Percentiles rank a stretch among this genome's conserved stretches.
Evolutionary conservation across 1,140 invertebrate genomes (phyloP).

Genomic region (Bilobella aurantiaca): DNA sequence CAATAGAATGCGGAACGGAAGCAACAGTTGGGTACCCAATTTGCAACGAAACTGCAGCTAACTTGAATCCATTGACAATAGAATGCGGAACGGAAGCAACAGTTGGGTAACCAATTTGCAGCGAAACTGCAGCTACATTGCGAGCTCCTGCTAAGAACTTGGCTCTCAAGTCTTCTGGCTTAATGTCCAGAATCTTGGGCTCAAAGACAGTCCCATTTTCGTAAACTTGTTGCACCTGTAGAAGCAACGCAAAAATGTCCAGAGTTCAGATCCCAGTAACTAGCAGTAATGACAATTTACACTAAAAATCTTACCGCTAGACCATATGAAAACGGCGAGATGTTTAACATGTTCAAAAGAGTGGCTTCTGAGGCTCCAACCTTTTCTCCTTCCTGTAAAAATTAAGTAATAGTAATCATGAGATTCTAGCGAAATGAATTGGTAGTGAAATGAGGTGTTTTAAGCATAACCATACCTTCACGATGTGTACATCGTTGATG

Average conservation of each 20-base stretch:
- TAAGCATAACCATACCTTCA: slow-evolving; percentile 32
- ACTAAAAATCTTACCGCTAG: slow-evolving; percentile 71
- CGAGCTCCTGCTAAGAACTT: slow-evolving; percentile 59
- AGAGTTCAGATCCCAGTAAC: neutral
- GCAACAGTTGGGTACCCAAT: slow-evolving; percentile 94
- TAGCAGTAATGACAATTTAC: too few relatives aligned
- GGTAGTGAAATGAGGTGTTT: too few relatives aligned
- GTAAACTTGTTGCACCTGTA: slow-evolving; percentile 73
- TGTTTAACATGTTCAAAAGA: slow-evolving; percentile 98
- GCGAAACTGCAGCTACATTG: slow-evolving; percentile 86
- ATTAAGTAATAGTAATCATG: neutral
- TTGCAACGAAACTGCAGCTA: slow-evolving; percentile 77
- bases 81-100: slow-evolving; percentile 93
- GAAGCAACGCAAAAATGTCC: slow-evolving; percentile 3
- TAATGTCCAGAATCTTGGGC: slow-evolving; percentile 94
- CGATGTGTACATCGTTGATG: slow-evolving; percentile 46
- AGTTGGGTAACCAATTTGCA: slow-evolving; percentile 90
- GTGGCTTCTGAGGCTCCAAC: slow-evolving; percentile 97
- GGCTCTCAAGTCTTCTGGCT: slow-evolving; percentile 79
- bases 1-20: slow-evolving; percentile 91
- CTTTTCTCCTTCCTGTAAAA: slow-evolving; percentile 87
- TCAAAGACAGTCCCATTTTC: slow-evolving; percentile 97
- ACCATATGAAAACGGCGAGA: slow-evolving; percentile 98
- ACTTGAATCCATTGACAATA: slow-evolving; percentile 95
- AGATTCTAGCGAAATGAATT: neutral